Conservation (phyloP, 2,113 vertebrate genomes). For the Rhinoptilus africanus region DNA sequence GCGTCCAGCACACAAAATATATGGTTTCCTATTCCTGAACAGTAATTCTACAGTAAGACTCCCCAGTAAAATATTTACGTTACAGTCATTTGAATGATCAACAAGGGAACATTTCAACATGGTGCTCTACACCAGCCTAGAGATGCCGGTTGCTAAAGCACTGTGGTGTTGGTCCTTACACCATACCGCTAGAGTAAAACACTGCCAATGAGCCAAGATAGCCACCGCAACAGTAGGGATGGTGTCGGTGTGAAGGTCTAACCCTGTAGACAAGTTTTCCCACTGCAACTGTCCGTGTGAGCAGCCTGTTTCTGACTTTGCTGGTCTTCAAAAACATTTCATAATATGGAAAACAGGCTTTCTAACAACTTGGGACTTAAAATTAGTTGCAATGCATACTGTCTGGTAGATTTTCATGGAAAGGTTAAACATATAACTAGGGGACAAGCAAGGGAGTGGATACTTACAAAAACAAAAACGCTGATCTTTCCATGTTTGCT, state of each 20-base stretch:
- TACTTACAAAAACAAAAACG: not conserved
- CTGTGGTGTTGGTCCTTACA: not conserved
- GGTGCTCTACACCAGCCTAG: not conserved
- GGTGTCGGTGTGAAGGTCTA: not conserved
- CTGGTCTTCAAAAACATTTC: not conserved
- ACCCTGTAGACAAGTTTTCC: not conserved
- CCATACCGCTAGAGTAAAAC: not conserved
- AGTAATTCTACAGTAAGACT: not conserved
- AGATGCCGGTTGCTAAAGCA: not conserved
- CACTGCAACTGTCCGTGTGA: not conserved
- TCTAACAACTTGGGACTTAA: not conserved
- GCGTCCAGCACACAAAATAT: constrained; percentile 7
- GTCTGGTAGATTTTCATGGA: not conserved
- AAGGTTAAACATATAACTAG: not conserved
- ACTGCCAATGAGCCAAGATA: not conserved
- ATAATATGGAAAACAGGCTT: not conserved
- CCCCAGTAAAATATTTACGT: constrained; percentile 15
- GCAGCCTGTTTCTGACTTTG: not conserved
- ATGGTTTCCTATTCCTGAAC: not conserved
- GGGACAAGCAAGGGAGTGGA: not conserved
- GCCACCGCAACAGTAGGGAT: not conserved
- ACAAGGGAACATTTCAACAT: not conserved
- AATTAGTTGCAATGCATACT: not conserved
- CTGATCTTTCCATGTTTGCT: not conserved
- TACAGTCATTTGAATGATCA: not conserved